phyloP scores from a whole-genome alignment of 92 coral and sea anemone species.

The Porites divaricata region DNA sequence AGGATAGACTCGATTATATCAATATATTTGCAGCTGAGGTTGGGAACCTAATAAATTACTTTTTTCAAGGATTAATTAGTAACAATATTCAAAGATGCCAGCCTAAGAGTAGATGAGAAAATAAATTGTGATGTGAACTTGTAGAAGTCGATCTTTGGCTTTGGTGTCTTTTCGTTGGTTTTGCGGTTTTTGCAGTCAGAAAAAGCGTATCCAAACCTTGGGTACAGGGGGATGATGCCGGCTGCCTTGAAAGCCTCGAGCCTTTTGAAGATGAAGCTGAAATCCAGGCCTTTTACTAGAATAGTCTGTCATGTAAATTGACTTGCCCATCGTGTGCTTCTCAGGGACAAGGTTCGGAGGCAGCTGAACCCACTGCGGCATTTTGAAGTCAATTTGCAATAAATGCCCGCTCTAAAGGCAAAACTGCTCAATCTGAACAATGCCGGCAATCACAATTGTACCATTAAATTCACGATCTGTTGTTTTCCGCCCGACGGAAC shows the following conservation, averaged over 20 bases:
- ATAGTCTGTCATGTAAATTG: constrained; percentile 82
- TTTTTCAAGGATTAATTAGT: too few relatives aligned
- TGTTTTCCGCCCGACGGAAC: not conserved
- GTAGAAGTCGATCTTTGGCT: not conserved
- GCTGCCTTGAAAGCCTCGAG: constrained; percentile 55
- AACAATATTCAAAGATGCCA: not conserved
- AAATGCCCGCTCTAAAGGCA: not conserved
- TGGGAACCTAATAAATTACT: not conserved
- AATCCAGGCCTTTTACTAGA: constrained; percentile 83
- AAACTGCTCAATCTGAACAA: constrained; percentile 1
- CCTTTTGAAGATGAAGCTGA: constrained; percentile 80
- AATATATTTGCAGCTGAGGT: not conserved
- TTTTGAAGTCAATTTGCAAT: constrained; percentile 1
- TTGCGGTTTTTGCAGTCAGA: not conserved
- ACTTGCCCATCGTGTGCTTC: constrained; percentile 76
- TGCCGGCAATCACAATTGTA: not conserved
- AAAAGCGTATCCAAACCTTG: constrained; percentile 57
- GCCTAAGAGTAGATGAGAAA: not conserved
- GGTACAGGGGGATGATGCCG: constrained; percentile 77
- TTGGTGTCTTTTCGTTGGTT: not conserved
- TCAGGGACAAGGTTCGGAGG: constrained; percentile 88
- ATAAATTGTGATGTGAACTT: not conserved
- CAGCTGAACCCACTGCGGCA: constrained; percentile 90
- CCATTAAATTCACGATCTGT: constrained; percentile 6
- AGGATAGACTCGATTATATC: not conserved